Base-by-base conservation (phyloP, 2,797 vertebrate genomes). In the Myripristis jacobus region DNA sequence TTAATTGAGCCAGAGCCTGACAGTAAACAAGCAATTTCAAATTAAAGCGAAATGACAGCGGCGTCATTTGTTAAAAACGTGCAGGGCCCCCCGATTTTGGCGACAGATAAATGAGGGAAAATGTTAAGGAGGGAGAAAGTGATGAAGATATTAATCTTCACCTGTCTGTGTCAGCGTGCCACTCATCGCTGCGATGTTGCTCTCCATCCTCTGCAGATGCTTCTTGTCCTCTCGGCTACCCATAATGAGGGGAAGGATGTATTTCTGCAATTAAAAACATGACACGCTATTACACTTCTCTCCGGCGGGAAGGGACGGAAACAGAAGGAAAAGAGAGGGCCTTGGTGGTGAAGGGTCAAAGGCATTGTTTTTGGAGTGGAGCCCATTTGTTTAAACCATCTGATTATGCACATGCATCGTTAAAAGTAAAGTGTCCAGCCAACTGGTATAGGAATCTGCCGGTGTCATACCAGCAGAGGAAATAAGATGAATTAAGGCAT, bases 11-110 rank as follows among this genome's bases (percentile, higher is more conserved):
- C 96, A 94, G 95, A 94, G 95, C 96, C 91, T 97, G 97, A 99
- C 96, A 98, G 97, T 99, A 99, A 99, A 99, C 97, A 99, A 98
- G 96, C 97, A 98, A 98, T 98, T 99, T 98, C 97, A 98, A 98
- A 99, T 98, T 99, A 99, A 98, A 98, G 96, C 94, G 94, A 98
- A 98, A 98, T 98, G 96, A 99, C 96, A 97, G 97, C 96, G 87
- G 94, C 95, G 96, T 98, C 96, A 97, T 98, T 98, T 98, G 97
- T 97, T 97, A 94, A 98, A 97, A 98, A 96, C 70, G 87, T 85
- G 94, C 95, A 94, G 81, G 89, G 87, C 88, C 88, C 89, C 85
- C 95, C 96, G 96, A 98, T 98, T 98, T 96, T 96, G 95, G 95
- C 95, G 96, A 97, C 96, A 98, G 97, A 98, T 98, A 98, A 98